A percentile compares a stretch with the other conserved stretches of the same genome.
Conservation (phyloP, 2,113 vertebrate genomes). For the Oxyruncus cristatus region DNA sequence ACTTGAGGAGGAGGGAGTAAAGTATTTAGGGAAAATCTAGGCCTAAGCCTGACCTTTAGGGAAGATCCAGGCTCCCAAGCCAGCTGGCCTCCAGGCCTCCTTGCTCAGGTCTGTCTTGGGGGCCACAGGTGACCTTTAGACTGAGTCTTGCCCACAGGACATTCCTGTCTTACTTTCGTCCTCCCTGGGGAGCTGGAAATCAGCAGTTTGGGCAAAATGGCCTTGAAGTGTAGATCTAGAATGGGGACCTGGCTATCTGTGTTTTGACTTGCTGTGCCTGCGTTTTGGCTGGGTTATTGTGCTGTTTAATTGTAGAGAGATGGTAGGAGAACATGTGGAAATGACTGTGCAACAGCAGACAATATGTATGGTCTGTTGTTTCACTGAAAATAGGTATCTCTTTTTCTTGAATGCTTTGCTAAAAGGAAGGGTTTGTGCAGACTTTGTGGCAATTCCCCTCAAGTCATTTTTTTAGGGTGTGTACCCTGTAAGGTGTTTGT, state of each 20-base stretch:
- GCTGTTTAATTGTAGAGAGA: not conserved
- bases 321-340: not conserved
- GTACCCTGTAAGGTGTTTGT: not conserved
- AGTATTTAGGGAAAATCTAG: not conserved
- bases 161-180: not conserved
- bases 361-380: not conserved
- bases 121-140: rapidly evolving
- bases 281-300: not conserved
- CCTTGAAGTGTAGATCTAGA: not conserved
- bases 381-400: not conserved
- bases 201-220: not conserved
- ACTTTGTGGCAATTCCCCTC: rapidly evolving
- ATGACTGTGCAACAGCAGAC: not conserved
- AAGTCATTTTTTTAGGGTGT: not conserved
- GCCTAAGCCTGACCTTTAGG: not conserved
- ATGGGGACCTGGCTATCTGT: not conserved
- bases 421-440: not conserved
- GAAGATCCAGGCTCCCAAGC: not conserved
- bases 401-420: not conserved
- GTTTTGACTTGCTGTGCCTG: not conserved
- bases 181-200: not conserved
- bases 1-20: not conserved
- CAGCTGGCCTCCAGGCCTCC: not conserved
- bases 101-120: not conserved
- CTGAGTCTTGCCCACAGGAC: not conserved